Base-by-base conservation (phyloP, 2,113 vertebrate genomes). In the Leucosticte australis region DNA sequence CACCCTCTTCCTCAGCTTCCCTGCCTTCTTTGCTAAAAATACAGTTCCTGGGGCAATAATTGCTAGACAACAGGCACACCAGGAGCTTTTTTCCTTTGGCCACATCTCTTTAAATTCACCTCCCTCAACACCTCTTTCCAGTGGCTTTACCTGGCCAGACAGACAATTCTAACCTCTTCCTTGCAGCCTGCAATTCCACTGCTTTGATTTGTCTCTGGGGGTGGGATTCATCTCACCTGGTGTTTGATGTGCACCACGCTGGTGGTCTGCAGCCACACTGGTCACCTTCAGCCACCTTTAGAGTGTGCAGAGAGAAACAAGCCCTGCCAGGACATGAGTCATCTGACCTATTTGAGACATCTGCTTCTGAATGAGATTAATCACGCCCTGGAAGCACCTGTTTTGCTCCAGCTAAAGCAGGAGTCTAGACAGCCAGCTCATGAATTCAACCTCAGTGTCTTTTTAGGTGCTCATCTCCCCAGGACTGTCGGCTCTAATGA, bases 291-390 rank as follows among this genome's bases (percentile, higher is more conserved):
- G 30, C 50, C 94, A 79, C 64, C 79, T 89, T 93, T 75, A 41
- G 68, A 81, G 67, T 23, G 79, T 95, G 79, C 59, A 88, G 90
- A 89, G 89, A 94, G 90, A 92, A 95, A 83, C 42, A 63, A 92
- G 83, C 55, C 18, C 55, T 78, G 92, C 94, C 92, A 93, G 91
- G 83, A 92, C 94, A 47, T 97, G 96, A 96, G 91, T 97, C 94
- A 97, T 96, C 86, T 68, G 94, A 92, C 96, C 96, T 96, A 70
- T 94, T 47, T 84, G 94, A 87, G 94, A 87, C 83, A 73, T 93
- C 95, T 95, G 35, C 94, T 93, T 89, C 21, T 70, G 35, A 93
- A 93, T 60, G 83, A 94, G 91, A 97, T 96, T 95, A 95, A 97
- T 97, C 89, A 83, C 0, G 4, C 60, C 60, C 89, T 94, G 89